phyloP scores from a whole-genome alignment of 1,140 invertebrate genomes.

The Aricia agestis region DNA sequence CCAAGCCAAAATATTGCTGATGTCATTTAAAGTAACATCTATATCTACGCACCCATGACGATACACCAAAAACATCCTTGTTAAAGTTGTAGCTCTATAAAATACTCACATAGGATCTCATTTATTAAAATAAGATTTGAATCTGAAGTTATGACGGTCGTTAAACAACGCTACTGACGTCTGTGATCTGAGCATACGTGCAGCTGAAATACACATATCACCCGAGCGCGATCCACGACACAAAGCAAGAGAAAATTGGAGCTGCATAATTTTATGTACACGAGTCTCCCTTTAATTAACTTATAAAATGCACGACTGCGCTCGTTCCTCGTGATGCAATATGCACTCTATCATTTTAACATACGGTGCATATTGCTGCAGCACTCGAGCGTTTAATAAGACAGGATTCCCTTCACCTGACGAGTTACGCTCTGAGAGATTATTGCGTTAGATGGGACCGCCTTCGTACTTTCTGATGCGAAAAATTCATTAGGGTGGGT shows the following conservation, averaged over 20 bases:
- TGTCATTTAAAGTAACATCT: too few relatives aligned
- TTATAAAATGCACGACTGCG: constrained; percentile 22
- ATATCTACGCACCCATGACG: too few relatives aligned
- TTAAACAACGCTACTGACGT: not conserved
- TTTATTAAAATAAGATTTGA: not conserved
- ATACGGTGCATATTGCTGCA: not conserved
- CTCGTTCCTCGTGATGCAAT: not conserved
- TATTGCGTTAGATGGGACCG: not conserved
- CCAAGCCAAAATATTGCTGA: too few relatives aligned
- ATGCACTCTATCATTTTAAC: not conserved
- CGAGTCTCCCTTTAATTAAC: constrained; percentile 21
- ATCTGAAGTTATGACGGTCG: not conserved
- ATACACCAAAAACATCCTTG: too few relatives aligned
- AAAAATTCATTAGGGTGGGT: not conserved
- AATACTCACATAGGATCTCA: too few relatives aligned
- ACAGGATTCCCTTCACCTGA: not conserved
- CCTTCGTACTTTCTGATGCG: not conserved
- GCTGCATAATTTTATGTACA: constrained; percentile 23
- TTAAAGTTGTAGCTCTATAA: too few relatives aligned
- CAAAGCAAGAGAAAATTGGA: constrained; percentile 11
- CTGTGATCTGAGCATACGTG: not conserved
- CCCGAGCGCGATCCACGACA: not conserved
- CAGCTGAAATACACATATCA: not conserved
- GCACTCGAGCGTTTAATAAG: not conserved
- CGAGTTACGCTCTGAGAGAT: not conserved